Evolutionary conservation across 2,797 vertebrate species (phyloP), one percentile per base, ranked within the genome.

Genomic region (Coranthus polyacanthus): DNA sequence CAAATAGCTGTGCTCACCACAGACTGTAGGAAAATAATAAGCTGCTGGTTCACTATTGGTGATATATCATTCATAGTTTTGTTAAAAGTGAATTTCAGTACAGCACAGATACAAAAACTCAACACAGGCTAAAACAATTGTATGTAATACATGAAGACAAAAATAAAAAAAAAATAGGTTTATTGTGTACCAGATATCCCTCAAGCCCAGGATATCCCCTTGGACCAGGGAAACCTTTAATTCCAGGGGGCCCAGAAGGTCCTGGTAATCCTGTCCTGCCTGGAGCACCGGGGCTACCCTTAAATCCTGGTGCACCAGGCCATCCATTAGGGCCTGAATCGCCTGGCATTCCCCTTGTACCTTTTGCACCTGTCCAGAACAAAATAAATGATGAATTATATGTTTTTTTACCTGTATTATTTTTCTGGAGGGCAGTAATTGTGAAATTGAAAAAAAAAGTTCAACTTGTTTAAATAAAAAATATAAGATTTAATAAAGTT

Each of bases 191-290:
- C 81, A 0, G 39, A 64, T 90, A 70, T 41, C 91, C 90, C 60
- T 0, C 0, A 16, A 34, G 32, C 16, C 90, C 89, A 44, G n/a
- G 6, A 60, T 81, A 64, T 62, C 90, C 88, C 6, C 37, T 56
- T 57, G 47, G 65, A 54, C 89, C 90, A 75, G 62, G 58, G 24
- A 80, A 85, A 17, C 90, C 90, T 78, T 86, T 87, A 29, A 24
- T 12, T 50, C 89, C 89, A 37, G 44, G 56, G 17, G 4, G 2
- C 6, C 90, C 90, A 36, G 65, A 50, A 41, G 44, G 17, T 29
- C 89, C 89, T 34, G 53, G 20, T 63, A 11, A 12, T 49, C 81
- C 86, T 61, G 15, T 0, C 18, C 49, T 77, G 37, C 88, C 87
- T 57, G 78, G 73, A 51, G n/a, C 3, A 46, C 90, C 89, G 43